Percentiles rank a stretch among this genome's conserved stretches.
These are phyloP conservation scores for Thamnophis sirtalis DNA, from an alignment of 2,113 vertebrate genomes.

Conservation along the genomic window DNA sequence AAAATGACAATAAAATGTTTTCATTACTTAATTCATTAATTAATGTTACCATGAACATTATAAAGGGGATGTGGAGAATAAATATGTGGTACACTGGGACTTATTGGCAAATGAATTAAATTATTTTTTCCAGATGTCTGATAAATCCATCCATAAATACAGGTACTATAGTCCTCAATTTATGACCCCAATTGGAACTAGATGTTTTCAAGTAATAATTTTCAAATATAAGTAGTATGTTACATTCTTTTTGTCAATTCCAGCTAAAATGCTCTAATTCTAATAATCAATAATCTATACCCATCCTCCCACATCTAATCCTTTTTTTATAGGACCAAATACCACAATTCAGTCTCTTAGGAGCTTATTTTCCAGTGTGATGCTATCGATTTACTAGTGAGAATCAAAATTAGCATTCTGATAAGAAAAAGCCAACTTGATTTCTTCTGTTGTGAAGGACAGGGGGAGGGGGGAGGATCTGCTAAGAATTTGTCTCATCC, in stretches of 20 bases:
- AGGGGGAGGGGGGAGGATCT: rapidly evolving
- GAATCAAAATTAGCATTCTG: neutral
- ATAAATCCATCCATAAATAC: neutral
- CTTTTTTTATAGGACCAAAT: neutral
- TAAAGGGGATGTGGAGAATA: neutral
- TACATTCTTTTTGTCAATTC: neutral
- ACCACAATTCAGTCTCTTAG: neutral
- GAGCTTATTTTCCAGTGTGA: neutral
- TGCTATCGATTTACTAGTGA: neutral
- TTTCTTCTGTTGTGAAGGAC: neutral
- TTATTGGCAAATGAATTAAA: neutral
- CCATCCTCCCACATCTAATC: neutral
- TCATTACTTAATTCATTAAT: neutral
- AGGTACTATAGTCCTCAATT: neutral
- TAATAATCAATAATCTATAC: neutral
- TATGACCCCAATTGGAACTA: neutral
- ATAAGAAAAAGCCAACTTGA: neutral
- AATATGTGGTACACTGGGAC: neutral
- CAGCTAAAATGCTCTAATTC: neutral
- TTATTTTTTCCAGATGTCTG: neutral
- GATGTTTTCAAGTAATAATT: neutral
- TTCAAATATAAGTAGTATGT: neutral
- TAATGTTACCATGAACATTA: neutral
- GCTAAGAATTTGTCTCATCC: neutral
- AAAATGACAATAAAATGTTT: neutral